These are phyloP conservation scores for Phaethornis superciliosus DNA, from an alignment of 2,113 vertebrate genomes.

Conservation along the genomic window DNA sequence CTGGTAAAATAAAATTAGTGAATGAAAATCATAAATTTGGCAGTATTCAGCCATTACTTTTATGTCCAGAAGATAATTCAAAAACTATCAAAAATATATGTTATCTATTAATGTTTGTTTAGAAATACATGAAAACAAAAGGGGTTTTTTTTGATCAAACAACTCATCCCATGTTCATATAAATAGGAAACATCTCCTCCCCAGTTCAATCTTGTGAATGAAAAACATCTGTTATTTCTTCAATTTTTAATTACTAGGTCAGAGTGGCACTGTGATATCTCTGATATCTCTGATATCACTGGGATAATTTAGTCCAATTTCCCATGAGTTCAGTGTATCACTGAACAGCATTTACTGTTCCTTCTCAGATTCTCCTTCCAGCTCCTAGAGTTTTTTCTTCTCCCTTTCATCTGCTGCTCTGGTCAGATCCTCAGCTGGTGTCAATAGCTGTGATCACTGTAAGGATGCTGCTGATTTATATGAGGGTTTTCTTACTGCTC, in stretches of 20 bases:
- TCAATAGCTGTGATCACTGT: neutral
- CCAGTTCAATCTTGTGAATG: neutral
- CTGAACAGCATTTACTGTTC: neutral
- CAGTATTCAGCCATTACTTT: neutral
- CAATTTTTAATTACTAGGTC: neutral
- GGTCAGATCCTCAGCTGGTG: neutral
- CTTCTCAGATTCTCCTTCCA: neutral
- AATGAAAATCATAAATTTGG: neutral
- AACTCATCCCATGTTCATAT: neutral
- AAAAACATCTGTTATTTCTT: neutral
- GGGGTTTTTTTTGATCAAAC: neutral
- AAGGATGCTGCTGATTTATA: constrained; percentile 17
- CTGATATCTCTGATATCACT: neutral
- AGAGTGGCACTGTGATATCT: neutral
- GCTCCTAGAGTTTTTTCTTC: neutral
- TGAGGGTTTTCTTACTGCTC: neutral
- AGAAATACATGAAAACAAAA: neutral
- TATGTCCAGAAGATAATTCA: neutral
- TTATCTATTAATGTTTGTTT: neutral
- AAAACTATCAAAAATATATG: neutral
- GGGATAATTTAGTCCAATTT: neutral
- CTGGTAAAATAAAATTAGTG: neutral
- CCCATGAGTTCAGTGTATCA: neutral
- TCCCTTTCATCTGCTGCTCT: neutral
- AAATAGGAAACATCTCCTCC: neutral